Conservation (phyloP, 2,113 vertebrate genomes). For the Muntiacus muntjak region DNA sequence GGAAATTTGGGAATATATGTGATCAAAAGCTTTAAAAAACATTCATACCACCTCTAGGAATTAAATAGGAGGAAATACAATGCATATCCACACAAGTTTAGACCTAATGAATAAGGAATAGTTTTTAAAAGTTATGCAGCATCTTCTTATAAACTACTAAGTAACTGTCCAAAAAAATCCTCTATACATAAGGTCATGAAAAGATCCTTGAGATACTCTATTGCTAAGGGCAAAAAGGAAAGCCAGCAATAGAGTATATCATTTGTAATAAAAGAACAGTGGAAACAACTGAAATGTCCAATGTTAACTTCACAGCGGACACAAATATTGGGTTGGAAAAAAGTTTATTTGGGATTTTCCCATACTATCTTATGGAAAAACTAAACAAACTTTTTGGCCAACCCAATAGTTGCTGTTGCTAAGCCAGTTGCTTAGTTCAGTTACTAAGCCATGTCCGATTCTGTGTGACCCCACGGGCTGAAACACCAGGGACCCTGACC, state of each 20-base stretch:
- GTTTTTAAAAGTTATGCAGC: neutral
- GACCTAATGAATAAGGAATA: neutral
- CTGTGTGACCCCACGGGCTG: neutral
- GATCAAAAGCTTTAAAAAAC: neutral
- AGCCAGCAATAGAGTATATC: neutral
- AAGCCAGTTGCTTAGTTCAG: no score
- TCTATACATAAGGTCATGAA: neutral
- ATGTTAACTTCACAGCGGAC: neutral
- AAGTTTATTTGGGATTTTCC: neutral
- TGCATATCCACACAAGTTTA: neutral
- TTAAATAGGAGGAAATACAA: constrained; percentile 10
- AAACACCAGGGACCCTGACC: neutral
- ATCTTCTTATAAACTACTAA: neutral
- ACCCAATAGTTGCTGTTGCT: neutral
- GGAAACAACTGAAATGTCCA: neutral
- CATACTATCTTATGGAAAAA: neutral
- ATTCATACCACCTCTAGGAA: neutral
- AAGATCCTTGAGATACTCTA: neutral
- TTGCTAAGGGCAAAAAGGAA: neutral
- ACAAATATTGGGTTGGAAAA: neutral
- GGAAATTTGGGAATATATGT: neutral
- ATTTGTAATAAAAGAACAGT: neutral
- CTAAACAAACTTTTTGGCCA: neutral
- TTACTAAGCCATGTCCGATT: neutral
- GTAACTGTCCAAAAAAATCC: neutral